phyloP scores from a whole-genome alignment of 2,797 vertebrate species.

The Danio jaintianensis region DNA sequence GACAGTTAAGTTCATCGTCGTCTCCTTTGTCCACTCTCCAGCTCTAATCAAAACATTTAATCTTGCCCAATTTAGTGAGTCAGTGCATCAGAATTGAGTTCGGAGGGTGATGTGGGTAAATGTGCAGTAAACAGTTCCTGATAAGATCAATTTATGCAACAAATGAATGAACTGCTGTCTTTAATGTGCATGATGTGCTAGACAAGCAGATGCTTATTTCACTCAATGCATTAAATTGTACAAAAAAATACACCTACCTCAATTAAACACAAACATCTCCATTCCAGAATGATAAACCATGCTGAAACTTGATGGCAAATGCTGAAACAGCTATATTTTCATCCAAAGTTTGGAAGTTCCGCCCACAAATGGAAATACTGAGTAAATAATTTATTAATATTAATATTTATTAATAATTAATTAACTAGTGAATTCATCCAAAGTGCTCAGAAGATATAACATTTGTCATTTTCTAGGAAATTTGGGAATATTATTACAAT shows the following conservation, averaged over 20 bases:
- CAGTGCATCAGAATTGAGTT: conserved; percentile 27
- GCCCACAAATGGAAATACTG: too few relatives aligned
- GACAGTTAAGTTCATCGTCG: background rate
- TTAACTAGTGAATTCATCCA: too few relatives aligned
- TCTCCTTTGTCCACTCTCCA: conserved; percentile 8
- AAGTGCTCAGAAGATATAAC: too few relatives aligned
- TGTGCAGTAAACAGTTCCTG: conserved; percentile 45
- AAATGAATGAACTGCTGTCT: conserved; percentile 29
- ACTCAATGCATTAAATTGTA: background rate
- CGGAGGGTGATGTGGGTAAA: conserved; percentile 33
- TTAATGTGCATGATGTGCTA: conserved; percentile 15
- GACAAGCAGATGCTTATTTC: conserved; percentile 13
- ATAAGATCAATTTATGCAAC: conserved; percentile 44
- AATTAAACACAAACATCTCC: conserved; percentile 12
- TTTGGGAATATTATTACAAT: too few relatives aligned
- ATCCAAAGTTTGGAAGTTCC: too few relatives aligned
- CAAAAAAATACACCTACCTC: background rate
- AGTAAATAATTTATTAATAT: too few relatives aligned
- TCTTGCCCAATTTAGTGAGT: conserved; percentile 35
- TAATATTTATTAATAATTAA: too few relatives aligned
- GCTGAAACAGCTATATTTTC: too few relatives aligned
- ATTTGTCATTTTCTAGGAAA: too few relatives aligned
- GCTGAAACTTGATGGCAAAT: background rate
- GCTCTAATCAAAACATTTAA: conserved; percentile 40
- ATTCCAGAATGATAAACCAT: background rate